Conservation (phyloP, 2,888 invertebrate genomes). For the Hirtodrosophila alboralis region DNA sequence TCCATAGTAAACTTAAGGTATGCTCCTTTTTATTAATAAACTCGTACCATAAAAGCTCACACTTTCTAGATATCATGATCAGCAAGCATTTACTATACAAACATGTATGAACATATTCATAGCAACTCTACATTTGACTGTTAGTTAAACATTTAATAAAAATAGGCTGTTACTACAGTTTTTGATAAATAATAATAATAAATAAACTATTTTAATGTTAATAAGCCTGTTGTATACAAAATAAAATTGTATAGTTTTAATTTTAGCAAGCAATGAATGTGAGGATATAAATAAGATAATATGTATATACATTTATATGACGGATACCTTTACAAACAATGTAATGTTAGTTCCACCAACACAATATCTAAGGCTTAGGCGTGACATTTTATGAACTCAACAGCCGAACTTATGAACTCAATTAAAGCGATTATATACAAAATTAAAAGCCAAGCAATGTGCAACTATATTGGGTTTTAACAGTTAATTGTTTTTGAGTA, state of each 20-base stretch:
- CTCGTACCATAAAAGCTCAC: too few relatives aligned
- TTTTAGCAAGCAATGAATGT: conserved; percentile 53
- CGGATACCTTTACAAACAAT: conserved; percentile 1
- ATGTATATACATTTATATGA: conserved; percentile 18
- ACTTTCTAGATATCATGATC: conserved; percentile 41
- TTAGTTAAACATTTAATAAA: conserved; percentile 69
- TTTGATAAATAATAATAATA: conserved; percentile 34
- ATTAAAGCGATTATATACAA: conserved; percentile 31
- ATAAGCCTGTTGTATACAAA: conserved; percentile 42
- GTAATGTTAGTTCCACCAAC: conserved; percentile 19
- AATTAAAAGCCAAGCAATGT: conserved; percentile 34
- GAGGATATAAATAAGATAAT: conserved; percentile 4
- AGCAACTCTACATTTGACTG: conserved; percentile 37
- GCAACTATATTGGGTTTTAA: conserved; percentile 22
- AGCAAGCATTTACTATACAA: conserved; percentile 45
- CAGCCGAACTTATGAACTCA: conserved; percentile 51
- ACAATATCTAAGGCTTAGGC: conserved; percentile 29
- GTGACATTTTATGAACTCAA: conserved; percentile 23
- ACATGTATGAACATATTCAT: not conserved
- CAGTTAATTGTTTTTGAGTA: conserved; percentile 26
- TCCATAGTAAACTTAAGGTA: too few relatives aligned
- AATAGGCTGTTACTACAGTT: conserved; percentile 41
- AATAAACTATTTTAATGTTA: conserved; percentile 11
- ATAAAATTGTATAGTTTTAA: conserved; percentile 23
- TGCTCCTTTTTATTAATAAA: too few relatives aligned